These are phyloP conservation scores for Coranthus polyacanthus DNA, from an alignment of 2,797 vertebrate genomes.

Conservation along the genomic window DNA sequence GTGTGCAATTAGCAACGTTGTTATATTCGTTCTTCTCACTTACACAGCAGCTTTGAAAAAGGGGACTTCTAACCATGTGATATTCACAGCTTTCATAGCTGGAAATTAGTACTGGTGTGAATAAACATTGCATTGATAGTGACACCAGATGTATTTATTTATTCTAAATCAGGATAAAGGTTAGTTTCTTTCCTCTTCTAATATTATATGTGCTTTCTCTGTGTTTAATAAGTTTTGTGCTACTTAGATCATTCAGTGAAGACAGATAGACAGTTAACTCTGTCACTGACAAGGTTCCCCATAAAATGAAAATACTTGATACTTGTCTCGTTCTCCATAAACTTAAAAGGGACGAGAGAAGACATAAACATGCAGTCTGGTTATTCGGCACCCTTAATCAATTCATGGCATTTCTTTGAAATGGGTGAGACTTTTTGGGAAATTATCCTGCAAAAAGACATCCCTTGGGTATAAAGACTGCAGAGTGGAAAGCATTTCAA, in stretches of 20 bases:
- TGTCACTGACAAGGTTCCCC: neutral
- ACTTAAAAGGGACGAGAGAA: constrained; percentile 12
- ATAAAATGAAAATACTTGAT: constrained; percentile 9
- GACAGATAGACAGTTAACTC: neutral
- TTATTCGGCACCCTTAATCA: constrained; percentile 17
- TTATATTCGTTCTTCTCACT: constrained; percentile 21
- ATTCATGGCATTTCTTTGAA: constrained; percentile 44
- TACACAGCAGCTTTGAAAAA: constrained; percentile 41
- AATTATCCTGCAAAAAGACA: constrained; percentile 37
- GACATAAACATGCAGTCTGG: constrained; percentile 9
- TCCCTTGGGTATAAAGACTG: constrained; percentile 36
- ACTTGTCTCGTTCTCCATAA: constrained; percentile 13
- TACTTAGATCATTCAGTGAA: constrained; percentile 4
- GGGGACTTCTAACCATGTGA: constrained; percentile 29
- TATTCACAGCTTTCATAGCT: constrained; percentile 54
- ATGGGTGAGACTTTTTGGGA: constrained; percentile 30
- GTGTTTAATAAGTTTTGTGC: constrained; percentile 6
- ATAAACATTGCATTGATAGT: constrained; percentile 43
- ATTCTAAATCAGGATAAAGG: constrained; percentile 26
- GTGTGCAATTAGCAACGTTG: neutral
- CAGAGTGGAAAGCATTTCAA: constrained; percentile 56
- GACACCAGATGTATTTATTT: constrained; percentile 16
- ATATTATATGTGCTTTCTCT: constrained; percentile 16
- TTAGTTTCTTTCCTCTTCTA: constrained; percentile 3
- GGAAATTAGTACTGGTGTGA: constrained; percentile 47